Conservation (phyloP, 23 tunicate species). For the Trididemnum nubilum region DNA sequence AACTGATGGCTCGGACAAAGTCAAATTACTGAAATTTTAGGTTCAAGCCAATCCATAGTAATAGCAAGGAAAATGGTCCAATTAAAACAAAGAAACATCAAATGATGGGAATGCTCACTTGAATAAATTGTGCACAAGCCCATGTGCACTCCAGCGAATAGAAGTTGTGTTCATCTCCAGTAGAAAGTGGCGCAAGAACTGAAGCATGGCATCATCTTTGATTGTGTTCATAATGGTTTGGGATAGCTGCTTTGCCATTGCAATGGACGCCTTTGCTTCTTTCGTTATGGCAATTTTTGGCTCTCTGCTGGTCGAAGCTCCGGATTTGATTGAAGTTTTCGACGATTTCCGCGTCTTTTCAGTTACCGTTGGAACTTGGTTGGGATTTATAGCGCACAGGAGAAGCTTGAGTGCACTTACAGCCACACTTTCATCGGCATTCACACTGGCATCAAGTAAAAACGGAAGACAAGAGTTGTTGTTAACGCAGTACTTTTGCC, state of each 20-base stretch:
- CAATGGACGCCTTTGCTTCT: slow-evolving; percentile 15
- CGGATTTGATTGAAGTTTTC: slow-evolving; percentile 13
- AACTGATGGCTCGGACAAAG: no score
- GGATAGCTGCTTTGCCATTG: slow-evolving; percentile 59
- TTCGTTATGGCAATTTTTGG: background rate
- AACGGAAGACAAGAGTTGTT: slow-evolving; percentile 43
- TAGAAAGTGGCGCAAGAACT: slow-evolving; percentile 71
- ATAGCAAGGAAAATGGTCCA: no score
- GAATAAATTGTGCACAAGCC: slow-evolving; percentile 58
- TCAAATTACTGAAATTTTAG: no score
- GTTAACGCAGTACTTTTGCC: slow-evolving; percentile 75
- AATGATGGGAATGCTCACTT: no score
- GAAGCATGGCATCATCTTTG: slow-evolving; percentile 35
- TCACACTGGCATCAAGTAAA: slow-evolving; percentile 49
- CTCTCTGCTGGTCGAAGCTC: background rate
- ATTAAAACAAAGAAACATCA: no score
- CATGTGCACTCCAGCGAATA: slow-evolving; percentile 85
- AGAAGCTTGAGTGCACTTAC: slow-evolving; percentile 60
- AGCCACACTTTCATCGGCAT: slow-evolving; percentile 63
- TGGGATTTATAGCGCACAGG: slow-evolving; percentile 49
- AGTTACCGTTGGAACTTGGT: background rate
- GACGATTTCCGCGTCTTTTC: background rate
- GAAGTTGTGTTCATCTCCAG: slow-evolving; percentile 78
- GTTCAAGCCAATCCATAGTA: no score
- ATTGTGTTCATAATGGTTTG: slow-evolving; percentile 43